Percentiles rank a stretch among this genome's conserved stretches.
phyloP scores from a whole-genome alignment of 1,140 invertebrate species.

The Mercenaria mercenaria region DNA sequence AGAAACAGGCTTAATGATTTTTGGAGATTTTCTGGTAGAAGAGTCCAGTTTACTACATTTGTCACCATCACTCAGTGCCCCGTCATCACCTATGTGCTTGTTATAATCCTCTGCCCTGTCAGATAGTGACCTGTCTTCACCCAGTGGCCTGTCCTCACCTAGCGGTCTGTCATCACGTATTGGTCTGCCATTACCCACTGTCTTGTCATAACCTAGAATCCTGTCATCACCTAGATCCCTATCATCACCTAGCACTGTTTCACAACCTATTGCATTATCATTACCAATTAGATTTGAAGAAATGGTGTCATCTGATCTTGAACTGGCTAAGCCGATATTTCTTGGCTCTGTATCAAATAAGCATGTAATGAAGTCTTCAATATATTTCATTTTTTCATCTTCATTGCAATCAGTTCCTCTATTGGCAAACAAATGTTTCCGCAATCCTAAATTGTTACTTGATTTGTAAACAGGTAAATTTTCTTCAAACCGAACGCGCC shows the following conservation, averaged over 20 bases:
- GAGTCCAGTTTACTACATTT: neutral
- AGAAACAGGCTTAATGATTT: conserved; percentile 44
- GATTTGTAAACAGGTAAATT: conserved; percentile 59
- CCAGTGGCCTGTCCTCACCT: no score
- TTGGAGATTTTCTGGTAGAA: neutral
- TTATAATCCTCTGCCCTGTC: no score
- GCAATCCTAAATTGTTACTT: neutral
- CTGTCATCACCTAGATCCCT: no score
- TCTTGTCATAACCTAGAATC: no score
- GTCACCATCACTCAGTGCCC: no score
- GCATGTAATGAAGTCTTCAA: conserved; percentile 54
- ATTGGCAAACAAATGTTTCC: neutral
- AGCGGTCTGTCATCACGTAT: no score
- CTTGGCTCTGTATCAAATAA: conserved; percentile 45
- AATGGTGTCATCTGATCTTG: neutral
- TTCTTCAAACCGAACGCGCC: conserved; percentile 48
- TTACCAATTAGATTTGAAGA: neutral
- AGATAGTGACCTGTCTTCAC: no score
- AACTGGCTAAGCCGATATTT: conserved; percentile 3
- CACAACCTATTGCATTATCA: no score
- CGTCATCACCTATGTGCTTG: neutral
- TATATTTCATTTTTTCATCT: conserved; percentile 45
- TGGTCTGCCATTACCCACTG: no score
- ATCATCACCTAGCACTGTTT: no score
- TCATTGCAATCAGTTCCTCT: neutral